Evolutionary conservation across 2,888 invertebrate species (phyloP).

Genomic region (Pollenia amentaria): DNA sequence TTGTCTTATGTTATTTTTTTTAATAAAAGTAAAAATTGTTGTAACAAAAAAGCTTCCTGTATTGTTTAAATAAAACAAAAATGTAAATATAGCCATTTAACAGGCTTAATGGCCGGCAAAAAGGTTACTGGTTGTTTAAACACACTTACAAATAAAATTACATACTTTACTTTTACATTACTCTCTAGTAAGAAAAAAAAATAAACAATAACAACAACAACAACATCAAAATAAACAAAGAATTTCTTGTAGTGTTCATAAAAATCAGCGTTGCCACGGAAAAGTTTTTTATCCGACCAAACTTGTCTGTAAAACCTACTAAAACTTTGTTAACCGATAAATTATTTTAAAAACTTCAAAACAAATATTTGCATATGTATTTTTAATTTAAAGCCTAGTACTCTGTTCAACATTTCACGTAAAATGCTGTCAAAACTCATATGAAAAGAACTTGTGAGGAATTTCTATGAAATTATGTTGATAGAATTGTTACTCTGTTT

Average conservation of each 20-base stretch:
- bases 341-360: no score
- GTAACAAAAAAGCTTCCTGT: constrained; percentile 66
- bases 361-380: no score
- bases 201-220: background rate
- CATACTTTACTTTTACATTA: constrained; percentile 4
- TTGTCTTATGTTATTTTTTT: constrained; percentile 52
- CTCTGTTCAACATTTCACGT: no score
- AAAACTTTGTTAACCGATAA: no score
- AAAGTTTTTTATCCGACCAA: no score
- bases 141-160: constrained; percentile 23
- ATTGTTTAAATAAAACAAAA: constrained; percentile 43
- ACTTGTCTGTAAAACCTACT: no score
- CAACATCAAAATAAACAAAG: constrained; percentile 9
- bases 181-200: background rate
- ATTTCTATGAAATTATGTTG: no score
- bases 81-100: constrained; percentile 68
- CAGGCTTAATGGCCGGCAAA: constrained; percentile 57
- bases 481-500: no score
- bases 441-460: no score
- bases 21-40: constrained; percentile 51
- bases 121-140: constrained; percentile 68
- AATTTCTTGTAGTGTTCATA: constrained; percentile 15
- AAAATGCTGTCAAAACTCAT: no score
- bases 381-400: no score
- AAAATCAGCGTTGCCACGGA: no score